Evolutionary conservation across 1,140 invertebrate species (phyloP).

Genomic region (Nasonia longicornis): DNA sequence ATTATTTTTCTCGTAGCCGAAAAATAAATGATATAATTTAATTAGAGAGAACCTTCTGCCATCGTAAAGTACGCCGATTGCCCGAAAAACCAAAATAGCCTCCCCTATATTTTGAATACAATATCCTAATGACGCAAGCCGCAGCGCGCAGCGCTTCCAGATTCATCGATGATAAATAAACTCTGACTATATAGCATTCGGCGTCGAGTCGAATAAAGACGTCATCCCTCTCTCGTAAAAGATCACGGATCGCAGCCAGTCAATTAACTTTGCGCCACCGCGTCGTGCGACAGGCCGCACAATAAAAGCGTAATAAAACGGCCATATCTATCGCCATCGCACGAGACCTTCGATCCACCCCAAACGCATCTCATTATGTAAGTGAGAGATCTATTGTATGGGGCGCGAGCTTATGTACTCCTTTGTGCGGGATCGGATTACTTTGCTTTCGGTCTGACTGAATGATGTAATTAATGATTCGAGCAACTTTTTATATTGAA

Average conservation of each 20-base stretch:
- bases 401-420: no score
- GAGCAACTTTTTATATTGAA: no score
- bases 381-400: constrained; percentile 4
- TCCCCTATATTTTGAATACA: background rate
- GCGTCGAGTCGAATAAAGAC: constrained; percentile 16
- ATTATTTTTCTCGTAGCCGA: no score
- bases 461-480: no score
- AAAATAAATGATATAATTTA: no score
- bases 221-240: background rate
- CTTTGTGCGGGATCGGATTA: background rate
- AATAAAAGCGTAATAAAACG: constrained; percentile 33
- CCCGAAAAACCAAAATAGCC: background rate
- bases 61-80: background rate
- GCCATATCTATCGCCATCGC: background rate
- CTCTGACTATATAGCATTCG: constrained; percentile 13
- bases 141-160: constrained; percentile 6
- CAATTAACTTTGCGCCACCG: constrained; percentile 29
- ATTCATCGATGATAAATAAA: constrained; percentile 38
- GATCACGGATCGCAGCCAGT: background rate
- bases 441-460: background rate
- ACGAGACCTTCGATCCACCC: background rate
- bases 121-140: constrained; percentile 36
- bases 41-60: no score
- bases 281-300: background rate
- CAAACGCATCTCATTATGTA: constrained; percentile 43